phyloP scores from a whole-genome alignment of 2,888 invertebrate genomes.

The Ectropis crepuscularia region DNA sequence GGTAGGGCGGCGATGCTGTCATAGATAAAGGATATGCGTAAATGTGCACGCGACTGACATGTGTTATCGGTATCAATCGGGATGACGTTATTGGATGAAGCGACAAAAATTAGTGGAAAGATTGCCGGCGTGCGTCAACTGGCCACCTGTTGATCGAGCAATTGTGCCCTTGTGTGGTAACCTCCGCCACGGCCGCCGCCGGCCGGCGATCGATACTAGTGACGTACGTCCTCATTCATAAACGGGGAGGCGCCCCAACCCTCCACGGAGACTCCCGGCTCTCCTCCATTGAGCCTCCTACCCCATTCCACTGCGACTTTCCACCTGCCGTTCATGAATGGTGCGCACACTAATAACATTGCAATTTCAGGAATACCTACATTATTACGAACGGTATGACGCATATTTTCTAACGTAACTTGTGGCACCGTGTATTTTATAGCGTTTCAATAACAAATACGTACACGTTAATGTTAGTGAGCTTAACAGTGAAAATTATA shows the following conservation, averaged over 20 bases:
- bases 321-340: conserved; percentile 70
- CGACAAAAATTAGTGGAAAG: conserved; percentile 63
- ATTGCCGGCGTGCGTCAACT: conserved; percentile 66
- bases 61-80: conserved; percentile 41
- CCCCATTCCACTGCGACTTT: conserved; percentile 53
- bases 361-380: conserved; percentile 44
- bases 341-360: conserved; percentile 58
- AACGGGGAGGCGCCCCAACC: conserved; percentile 66
- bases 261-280: conserved; percentile 34
- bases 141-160: conserved; percentile 75
- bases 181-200: conserved; percentile 61
- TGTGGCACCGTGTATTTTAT: not conserved
- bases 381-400: conserved; percentile 26
- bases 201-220: conserved; percentile 71
- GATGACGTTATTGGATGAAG: conserved; percentile 62
- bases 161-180: conserved; percentile 75
- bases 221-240: conserved; percentile 83
- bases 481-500: too few species aligned
- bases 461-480: too few species aligned
- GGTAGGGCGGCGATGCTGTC: conserved; percentile 35
- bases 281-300: conserved; percentile 39
- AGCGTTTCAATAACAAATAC: not conserved
- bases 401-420: conserved; percentile 12
- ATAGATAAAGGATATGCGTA: conserved; percentile 40
- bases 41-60: conserved; percentile 27